A percentile compares a stretch with the other conserved stretches of the same genome.
These are phyloP conservation scores for Akabosia matsudoensis DNA, from an alignment of 1,140 invertebrate species.

Conservation along the genomic window DNA sequence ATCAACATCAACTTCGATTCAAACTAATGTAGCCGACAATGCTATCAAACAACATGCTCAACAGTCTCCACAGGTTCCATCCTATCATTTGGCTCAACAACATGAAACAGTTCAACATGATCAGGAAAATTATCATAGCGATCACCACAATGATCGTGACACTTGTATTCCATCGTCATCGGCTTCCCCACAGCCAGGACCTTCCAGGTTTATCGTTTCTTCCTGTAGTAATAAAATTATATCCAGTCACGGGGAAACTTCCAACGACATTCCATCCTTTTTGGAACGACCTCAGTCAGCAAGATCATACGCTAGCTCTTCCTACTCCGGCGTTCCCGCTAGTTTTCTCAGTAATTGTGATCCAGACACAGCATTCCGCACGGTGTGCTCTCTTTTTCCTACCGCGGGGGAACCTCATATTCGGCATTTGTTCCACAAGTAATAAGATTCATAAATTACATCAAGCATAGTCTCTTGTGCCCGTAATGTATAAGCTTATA, in stretches of 20 bases:
- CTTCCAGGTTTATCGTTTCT: not conserved
- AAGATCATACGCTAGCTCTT: slow-evolving; percentile 4
- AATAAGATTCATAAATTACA: not conserved
- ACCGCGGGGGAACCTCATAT: slow-evolving; percentile 85
- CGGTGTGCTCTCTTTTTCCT: slow-evolving; percentile 79
- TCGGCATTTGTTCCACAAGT: slow-evolving; percentile 80
- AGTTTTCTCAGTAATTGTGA: slow-evolving; percentile 39
- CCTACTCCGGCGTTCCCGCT: slow-evolving; percentile 34
- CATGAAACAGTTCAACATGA: not conserved
- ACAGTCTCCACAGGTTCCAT: not conserved
- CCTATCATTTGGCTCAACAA: not conserved
- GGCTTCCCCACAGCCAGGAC: slow-evolving; percentile 2
- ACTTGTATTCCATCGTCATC: slow-evolving; percentile 16
- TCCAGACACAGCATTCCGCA: slow-evolving; percentile 41
- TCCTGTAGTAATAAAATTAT: slow-evolving; percentile 9
- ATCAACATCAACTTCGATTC: not conserved
- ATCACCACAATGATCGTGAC: not conserved
- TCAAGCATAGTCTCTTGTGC: not conserved
- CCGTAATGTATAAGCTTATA: not conserved
- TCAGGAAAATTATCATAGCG: too few species aligned
- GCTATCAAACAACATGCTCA: not conserved
- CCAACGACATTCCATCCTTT: not conserved
- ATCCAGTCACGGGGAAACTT: slow-evolving; percentile 3
- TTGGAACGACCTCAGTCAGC: slow-evolving; percentile 14
- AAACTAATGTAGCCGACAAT: slow-evolving; percentile 21